A percentile compares a stretch with the other conserved stretches of the same genome.
Conservation (phyloP, 1,140 invertebrate genomes). For the Bombus impatiens region DNA sequence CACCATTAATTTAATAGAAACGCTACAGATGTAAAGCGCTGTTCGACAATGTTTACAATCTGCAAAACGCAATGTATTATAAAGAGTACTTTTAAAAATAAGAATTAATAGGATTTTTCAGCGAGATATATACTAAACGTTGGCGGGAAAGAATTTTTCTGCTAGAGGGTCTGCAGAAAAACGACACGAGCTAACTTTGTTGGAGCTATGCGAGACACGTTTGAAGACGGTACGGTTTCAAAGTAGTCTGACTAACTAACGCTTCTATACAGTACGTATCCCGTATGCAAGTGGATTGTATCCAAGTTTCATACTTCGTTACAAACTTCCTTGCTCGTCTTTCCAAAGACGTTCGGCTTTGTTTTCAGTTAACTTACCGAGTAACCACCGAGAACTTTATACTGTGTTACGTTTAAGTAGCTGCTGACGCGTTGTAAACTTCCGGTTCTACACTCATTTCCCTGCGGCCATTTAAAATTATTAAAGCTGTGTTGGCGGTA, state of each 20-base stretch:
- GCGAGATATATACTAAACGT: not conserved
- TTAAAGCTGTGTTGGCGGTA: not conserved
- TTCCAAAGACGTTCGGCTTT: constrained; percentile 64
- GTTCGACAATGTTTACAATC: not conserved
- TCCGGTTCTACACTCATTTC: constrained; percentile 43
- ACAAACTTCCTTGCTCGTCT: constrained; percentile 59
- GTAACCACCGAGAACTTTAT: constrained; percentile 66
- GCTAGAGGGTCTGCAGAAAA: not conserved
- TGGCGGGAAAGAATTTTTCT: not conserved
- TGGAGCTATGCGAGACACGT: constrained; percentile 36
- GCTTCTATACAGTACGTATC: constrained; percentile 26
- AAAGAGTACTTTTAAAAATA: not conserved
- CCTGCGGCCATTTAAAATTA: constrained; percentile 38
- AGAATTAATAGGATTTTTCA: not conserved
- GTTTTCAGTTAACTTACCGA: constrained; percentile 71
- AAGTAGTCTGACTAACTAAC: constrained; percentile 48
- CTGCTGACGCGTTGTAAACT: constrained; percentile 60
- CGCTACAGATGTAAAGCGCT: not conserved
- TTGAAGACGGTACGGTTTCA: constrained; percentile 34
- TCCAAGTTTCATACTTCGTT: constrained; percentile 64
- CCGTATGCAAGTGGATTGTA: constrained; percentile 48
- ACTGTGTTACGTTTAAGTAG: constrained; percentile 60
- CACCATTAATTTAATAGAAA: too few relatives aligned
- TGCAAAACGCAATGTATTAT: too few relatives aligned
- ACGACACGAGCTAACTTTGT: constrained; percentile 1